A percentile compares a stretch with the other conserved stretches of the same genome.
Conservation (phyloP, 1,140 invertebrate species). For the Ridgeia piscesae region DNA sequence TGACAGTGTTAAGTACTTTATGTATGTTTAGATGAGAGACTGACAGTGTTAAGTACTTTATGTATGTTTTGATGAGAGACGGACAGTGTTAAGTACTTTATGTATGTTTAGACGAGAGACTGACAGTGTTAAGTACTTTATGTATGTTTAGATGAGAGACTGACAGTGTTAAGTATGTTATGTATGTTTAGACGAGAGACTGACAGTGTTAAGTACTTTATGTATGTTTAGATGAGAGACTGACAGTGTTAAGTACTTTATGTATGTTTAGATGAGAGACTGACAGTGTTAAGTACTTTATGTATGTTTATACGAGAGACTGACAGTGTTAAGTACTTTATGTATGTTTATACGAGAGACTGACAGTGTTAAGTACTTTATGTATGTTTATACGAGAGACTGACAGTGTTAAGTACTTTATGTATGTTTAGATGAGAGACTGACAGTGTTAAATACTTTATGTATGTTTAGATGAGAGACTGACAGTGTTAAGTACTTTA, state of each 20-base stretch:
- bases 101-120: neutral
- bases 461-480: neutral
- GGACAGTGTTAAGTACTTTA: neutral
- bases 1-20: neutral
- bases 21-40: neutral
- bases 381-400: neutral
- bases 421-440: neutral
- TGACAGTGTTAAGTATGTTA: neutral
- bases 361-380: neutral
- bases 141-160: neutral
- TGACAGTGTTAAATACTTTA: neutral
- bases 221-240: neutral
- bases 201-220: neutral
- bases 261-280: neutral
- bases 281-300: neutral
- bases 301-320: neutral
- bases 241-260: neutral
- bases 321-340: neutral
- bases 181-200: neutral
- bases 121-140: neutral
- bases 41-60: neutral
- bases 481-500: neutral
- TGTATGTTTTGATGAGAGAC: neutral
- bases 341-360: neutral
- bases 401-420: neutral